Conservation (phyloP, 2,888 invertebrate species). For the Lysandra coridon region DNA sequence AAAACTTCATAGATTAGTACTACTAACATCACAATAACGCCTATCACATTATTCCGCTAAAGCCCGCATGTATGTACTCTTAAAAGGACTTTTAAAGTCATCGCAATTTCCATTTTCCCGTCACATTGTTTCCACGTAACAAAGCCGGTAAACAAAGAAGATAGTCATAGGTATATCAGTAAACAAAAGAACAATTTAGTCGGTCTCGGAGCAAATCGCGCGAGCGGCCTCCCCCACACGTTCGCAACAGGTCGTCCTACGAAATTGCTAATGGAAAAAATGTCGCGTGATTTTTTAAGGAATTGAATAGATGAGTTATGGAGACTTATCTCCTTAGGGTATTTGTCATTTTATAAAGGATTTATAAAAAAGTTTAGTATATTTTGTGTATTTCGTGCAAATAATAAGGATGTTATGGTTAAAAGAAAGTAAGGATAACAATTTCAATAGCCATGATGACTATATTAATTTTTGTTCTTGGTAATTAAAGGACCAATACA, state of each 20-base stretch:
- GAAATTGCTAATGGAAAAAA: conserved; percentile 69
- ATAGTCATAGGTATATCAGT: conserved; percentile 37
- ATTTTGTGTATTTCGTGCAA: no score
- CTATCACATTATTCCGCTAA: background rate
- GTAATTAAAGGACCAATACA: no score
- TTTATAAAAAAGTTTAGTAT: background rate
- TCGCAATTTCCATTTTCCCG: conserved; percentile 14
- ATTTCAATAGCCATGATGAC: no score
- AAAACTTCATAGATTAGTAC: background rate
- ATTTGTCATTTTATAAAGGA: conserved; percentile 50
- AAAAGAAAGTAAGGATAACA: no score
- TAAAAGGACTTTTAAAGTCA: conserved; percentile 17
- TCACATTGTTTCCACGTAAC: conserved; percentile 26
- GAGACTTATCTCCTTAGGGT: conserved; percentile 46
- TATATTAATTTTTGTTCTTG: no score
- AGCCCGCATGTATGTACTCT: background rate
- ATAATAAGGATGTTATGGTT: no score
- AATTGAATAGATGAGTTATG: conserved; percentile 63
- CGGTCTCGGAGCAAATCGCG: conserved; percentile 51
- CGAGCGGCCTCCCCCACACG: conserved; percentile 52
- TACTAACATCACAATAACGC: background rate
- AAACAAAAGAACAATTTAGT: conserved; percentile 67
- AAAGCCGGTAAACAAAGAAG: conserved; percentile 34
- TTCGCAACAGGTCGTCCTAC: conserved; percentile 74
- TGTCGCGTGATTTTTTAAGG: conserved; percentile 61